These are phyloP conservation scores for Gymnocheta viridis DNA, from an alignment of 2,888 invertebrate genomes.

Conservation along the genomic window DNA sequence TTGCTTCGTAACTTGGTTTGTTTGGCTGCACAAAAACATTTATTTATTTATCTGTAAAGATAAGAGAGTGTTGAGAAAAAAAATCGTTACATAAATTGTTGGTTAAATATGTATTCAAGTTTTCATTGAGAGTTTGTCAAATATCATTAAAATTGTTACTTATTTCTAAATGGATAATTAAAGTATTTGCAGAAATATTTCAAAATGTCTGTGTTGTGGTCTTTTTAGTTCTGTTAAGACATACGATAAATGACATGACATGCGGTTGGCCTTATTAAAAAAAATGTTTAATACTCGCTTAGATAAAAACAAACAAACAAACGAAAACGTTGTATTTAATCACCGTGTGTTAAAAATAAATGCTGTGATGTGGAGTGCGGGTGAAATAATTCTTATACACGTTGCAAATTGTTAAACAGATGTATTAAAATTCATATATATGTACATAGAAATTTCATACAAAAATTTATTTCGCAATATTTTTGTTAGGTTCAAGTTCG, in stretches of 20 bases:
- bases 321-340: too few relatives aligned
- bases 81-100: constrained; percentile 48
- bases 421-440: background rate
- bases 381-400: background rate
- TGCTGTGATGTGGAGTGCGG: background rate
- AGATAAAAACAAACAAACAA: background rate
- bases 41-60: constrained; percentile 60
- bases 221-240: background rate
- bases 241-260: constrained; percentile 41
- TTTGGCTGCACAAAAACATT: constrained; percentile 41
- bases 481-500: too few relatives aligned
- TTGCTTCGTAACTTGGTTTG: constrained; percentile 21
- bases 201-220: constrained; percentile 23
- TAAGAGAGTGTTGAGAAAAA: constrained; percentile 47
- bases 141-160: constrained; percentile 42
- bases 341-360: background rate
- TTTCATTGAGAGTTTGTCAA: constrained; percentile 51
- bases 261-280: constrained; percentile 37
- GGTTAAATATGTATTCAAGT: constrained; percentile 48
- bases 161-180: constrained; percentile 25
- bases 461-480: too few relatives aligned
- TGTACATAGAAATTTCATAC: too few relatives aligned
- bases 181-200: background rate
- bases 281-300: background rate
- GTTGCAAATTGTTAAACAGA: too few relatives aligned